Evolutionary conservation across 2,113 vertebrate genomes (phyloP).

Genomic region (Coturnix japonica): DNA sequence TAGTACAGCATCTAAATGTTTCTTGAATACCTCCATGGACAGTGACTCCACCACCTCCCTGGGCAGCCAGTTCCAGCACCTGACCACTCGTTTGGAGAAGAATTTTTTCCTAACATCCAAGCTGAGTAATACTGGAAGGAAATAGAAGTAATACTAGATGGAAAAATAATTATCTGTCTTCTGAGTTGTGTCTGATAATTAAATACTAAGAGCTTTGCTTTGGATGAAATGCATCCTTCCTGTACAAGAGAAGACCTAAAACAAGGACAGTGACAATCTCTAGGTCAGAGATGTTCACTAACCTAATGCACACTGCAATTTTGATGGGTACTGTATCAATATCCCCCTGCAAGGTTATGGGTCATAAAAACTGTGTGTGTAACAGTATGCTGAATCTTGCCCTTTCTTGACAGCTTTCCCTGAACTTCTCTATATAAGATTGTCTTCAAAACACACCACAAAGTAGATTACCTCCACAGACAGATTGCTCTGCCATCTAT

Average conservation of each 20-base stretch:
- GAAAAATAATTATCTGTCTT: neutral
- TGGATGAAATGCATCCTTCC: neutral
- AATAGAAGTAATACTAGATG: neutral
- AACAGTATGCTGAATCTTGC: neutral
- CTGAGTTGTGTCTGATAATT: neutral
- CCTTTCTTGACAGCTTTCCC: neutral
- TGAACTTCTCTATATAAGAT: neutral
- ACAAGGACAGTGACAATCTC: neutral
- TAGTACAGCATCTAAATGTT: no score
- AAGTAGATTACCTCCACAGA: neutral
- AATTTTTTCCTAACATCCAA: no score
- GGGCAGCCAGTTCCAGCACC: no score
- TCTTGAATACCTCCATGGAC: no score
- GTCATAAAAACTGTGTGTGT: neutral
- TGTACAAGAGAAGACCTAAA: neutral
- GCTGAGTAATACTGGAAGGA: no score
- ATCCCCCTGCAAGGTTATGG: neutral
- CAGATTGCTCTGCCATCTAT: neutral
- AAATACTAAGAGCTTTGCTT: neutral
- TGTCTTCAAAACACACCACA: neutral
- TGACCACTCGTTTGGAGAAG: no score
- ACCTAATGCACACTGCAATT: neutral
- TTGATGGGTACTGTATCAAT: neutral
- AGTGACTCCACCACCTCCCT: no score
- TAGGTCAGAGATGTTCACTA: no score